These are phyloP conservation scores for Micropoecilia bifurca DNA, from an alignment of 2,797 vertebrate species.

Conservation along the genomic window DNA sequence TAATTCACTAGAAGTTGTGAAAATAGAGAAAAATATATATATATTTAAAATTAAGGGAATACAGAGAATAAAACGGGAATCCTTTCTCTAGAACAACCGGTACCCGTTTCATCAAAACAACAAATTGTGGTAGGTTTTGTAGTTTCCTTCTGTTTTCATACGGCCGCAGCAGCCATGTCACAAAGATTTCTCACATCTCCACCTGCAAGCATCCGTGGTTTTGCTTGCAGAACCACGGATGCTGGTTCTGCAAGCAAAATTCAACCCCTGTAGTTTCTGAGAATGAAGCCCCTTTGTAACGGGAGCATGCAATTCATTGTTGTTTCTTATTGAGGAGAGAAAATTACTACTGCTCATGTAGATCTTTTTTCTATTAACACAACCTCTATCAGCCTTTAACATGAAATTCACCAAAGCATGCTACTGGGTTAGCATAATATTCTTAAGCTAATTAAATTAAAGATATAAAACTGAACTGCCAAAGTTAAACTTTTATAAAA, in stretches of 20 bases:
- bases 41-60: slow-evolving; percentile 3
- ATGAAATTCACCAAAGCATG: background rate
- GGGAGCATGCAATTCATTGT: background rate
- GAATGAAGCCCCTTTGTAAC: slow-evolving; percentile 11
- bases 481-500: background rate
- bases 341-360: background rate
- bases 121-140: background rate
- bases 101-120: background rate
- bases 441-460: background rate
- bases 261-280: slow-evolving; percentile 1
- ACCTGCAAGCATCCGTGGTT: too few species aligned
- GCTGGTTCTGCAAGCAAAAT: slow-evolving; percentile 8
- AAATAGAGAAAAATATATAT: slow-evolving; percentile 9
- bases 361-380: background rate
- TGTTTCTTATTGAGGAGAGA: background rate
- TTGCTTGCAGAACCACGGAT: slow-evolving; percentile 17
- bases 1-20: slow-evolving; percentile 10
- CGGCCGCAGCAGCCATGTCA: slow-evolving; percentile 4
- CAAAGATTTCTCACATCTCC: slow-evolving; percentile 17
- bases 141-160: slow-evolving; percentile 18
- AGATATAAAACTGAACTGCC: background rate
- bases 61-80: slow-evolving; percentile 1
- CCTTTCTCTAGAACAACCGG: slow-evolving; percentile 15
- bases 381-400: background rate
- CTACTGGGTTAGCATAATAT: background rate